Evolutionary conservation across 2,888 invertebrate species (phyloP).

Genomic region (Acanthosepion esculentum): DNA sequence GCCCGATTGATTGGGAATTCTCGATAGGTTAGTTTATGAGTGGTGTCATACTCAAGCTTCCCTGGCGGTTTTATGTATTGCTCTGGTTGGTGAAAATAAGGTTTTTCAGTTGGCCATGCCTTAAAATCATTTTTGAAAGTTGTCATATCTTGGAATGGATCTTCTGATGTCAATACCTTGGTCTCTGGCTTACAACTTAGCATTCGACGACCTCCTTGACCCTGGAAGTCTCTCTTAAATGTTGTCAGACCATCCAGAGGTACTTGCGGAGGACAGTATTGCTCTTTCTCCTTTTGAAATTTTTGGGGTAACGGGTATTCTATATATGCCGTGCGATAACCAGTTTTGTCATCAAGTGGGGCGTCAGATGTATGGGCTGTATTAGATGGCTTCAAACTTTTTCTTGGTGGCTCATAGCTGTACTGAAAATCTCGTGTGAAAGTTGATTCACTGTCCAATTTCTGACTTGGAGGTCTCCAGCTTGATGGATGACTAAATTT

Average conservation of each 20-base stretch:
- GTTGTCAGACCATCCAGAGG: slow-evolving; percentile 72
- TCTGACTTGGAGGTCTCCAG: slow-evolving; percentile 68
- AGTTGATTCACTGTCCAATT: slow-evolving; percentile 72
- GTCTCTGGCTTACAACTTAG: slow-evolving; percentile 71
- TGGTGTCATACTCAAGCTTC: slow-evolving; percentile 71
- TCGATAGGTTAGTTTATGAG: slow-evolving; percentile 67
- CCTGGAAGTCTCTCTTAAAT: slow-evolving; percentile 68
- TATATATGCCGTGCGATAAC: slow-evolving; percentile 71
- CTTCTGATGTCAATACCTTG: slow-evolving; percentile 69
- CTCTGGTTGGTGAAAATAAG: slow-evolving; percentile 66
- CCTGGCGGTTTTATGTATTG: slow-evolving; percentile 70
- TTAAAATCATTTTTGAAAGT: slow-evolving; percentile 72
- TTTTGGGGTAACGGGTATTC: slow-evolving; percentile 69
- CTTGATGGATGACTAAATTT: slow-evolving; percentile 58
- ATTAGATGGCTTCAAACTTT: slow-evolving; percentile 70
- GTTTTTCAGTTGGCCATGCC: slow-evolving; percentile 65
- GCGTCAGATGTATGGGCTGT: slow-evolving; percentile 65
- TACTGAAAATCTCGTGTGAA: slow-evolving; percentile 70
- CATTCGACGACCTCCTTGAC: slow-evolving; percentile 60
- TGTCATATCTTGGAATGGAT: slow-evolving; percentile 73
- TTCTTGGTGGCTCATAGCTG: slow-evolving; percentile 64
- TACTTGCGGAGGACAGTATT: slow-evolving; percentile 65
- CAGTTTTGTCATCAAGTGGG: slow-evolving; percentile 72
- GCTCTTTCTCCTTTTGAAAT: slow-evolving; percentile 62
- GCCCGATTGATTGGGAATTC: slow-evolving; percentile 64